Evolutionary conservation across 2,888 invertebrate genomes (phyloP).

Genomic region (Orchesella flavescens): DNA sequence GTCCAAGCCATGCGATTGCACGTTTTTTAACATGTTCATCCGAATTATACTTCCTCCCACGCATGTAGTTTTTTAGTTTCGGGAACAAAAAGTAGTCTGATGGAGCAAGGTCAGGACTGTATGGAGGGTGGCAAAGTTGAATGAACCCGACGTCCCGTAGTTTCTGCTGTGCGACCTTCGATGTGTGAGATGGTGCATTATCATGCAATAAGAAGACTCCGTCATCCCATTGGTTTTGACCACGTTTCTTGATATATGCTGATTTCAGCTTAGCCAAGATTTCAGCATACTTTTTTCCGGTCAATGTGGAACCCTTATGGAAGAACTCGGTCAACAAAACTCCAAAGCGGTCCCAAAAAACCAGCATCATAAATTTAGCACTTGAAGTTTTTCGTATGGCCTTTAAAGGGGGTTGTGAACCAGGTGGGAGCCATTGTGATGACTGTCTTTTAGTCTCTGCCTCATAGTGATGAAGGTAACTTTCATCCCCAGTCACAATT

Average conservation of each 20-base stretch:
- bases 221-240: conserved; percentile 4
- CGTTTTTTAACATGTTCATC: conserved; percentile 25
- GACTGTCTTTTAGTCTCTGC: neutral
- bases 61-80: conserved; percentile 13
- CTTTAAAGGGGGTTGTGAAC: conserved; percentile 16
- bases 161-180: conserved; percentile 1
- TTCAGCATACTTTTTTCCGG: conserved; percentile 24
- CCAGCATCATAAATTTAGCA: neutral
- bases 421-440: conserved; percentile 4
- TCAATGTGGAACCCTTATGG: conserved; percentile 14
- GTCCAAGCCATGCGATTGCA: conserved; percentile 17
- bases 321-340: conserved; percentile 19
- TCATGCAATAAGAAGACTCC: conserved; percentile 22
- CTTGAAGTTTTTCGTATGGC: neutral
- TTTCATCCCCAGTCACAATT: conserved; percentile 9
- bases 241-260: neutral
- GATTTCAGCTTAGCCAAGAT: neutral
- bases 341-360: conserved; percentile 34
- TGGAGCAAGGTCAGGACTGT: conserved; percentile 47
- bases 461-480: conserved; percentile 14
- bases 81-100: conserved; percentile 38
- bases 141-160: neutral
- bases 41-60: conserved; percentile 25
- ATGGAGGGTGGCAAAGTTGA: conserved; percentile 24
- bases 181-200: conserved; percentile 21